These are phyloP conservation scores for Spatula clypeata DNA, from an alignment of 2,797 vertebrate species.

Conservation along the genomic window DNA sequence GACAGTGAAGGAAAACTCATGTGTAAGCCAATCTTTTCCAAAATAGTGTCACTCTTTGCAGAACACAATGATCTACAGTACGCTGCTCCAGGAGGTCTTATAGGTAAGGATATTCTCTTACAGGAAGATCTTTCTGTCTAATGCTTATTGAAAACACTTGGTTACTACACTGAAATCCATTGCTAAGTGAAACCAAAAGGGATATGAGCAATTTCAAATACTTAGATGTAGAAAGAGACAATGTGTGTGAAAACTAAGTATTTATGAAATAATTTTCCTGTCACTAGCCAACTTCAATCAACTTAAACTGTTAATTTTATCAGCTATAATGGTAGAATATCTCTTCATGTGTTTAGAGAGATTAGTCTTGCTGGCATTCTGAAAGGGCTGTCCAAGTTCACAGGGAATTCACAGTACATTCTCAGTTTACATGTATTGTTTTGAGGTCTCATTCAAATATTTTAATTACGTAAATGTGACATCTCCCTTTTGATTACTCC, in stretches of 20 bases:
- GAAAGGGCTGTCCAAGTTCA: not conserved
- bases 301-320: not conserved
- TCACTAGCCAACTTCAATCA: not conserved
- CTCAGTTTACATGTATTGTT: not conserved
- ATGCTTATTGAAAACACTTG: not conserved
- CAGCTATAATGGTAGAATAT: not conserved
- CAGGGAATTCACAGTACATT: not conserved
- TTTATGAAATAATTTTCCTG: not conserved
- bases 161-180: not conserved
- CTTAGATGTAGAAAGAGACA: not conserved
- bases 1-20: constrained; percentile 99
- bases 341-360: not conserved
- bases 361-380: not conserved
- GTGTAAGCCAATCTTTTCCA: constrained; percentile 99
- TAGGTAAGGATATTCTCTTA: constrained; percentile 85
- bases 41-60: constrained; percentile 97
- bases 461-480: not conserved
- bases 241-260: not conserved
- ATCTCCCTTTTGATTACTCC: not conserved
- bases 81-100: constrained; percentile 96
- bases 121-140: not conserved
- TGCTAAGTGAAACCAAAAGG: not conserved
- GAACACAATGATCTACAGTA: constrained; percentile 99
- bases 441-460: not conserved
- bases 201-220: not conserved